Evolutionary conservation across 2,888 invertebrate genomes (phyloP), one percentile per base, ranked within the genome.

Genomic region (Heliconius aoede): DNA sequence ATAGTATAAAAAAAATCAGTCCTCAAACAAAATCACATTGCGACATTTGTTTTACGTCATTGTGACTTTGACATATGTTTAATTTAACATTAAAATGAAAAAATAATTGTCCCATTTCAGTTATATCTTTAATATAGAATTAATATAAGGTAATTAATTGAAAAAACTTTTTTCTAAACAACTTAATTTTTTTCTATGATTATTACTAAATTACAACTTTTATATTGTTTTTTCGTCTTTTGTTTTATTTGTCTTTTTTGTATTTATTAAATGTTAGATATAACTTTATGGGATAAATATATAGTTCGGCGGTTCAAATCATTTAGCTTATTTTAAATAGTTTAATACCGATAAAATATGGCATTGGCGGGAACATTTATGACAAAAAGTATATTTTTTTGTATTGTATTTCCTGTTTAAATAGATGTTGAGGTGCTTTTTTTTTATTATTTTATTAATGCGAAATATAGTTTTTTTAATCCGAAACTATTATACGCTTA

Each of bases 21-120:
- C 86, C 89, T 87, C 88, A 81, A 32, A 82, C 89, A 88, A 88
- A 90, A 87, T 90, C 92, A 91, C 92, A 92, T 91, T 88, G 84
- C 83, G 86, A 89, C 84, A 93, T 93, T 91, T 93, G 92, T 93
- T 93, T 90, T 86, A 85, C 84, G 86, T 88, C 86, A 86, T 65
- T 93, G 93, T 93, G 92, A 90, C 81, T 90, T 91, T 90, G 88
- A 81, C 80, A 72, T 67, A 30, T 69, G 65, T 36, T 65, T 65
- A 65, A 69, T 69, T 69, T 69, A 64, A 61, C 72, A 55, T 55
- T 77, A 28, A 32, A 60, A 74, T 72, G 61, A 61, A 73, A 73
- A 24, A 73, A 15, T 36, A 64, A 72, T 58, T 74, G 72, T 78
- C 76, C 72, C 78, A 76, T 76, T 72, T 75, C 73, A 71, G 74